Conservation (phyloP, 2,113 vertebrate species). For the Notechis scutatus region DNA sequence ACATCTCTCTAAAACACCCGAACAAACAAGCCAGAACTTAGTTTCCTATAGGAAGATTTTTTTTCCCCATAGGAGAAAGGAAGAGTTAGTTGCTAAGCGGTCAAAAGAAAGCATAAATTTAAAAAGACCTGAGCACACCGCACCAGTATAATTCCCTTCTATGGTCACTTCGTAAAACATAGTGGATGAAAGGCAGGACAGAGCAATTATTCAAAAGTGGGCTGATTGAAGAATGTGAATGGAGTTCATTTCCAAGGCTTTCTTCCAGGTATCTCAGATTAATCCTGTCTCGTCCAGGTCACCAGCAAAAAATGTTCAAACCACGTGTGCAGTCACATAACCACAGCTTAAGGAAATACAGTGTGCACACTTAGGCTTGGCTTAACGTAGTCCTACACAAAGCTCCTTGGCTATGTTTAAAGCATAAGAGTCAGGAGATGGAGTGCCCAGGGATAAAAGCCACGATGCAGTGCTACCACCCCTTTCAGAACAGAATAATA, state of each 20-base stretch:
- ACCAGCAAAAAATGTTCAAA: background rate
- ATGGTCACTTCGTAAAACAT: background rate
- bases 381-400: too few relatives aligned
- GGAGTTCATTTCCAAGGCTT: background rate
- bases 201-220: background rate
- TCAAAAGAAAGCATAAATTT: background rate
- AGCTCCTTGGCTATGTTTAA: too few relatives aligned
- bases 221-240: background rate
- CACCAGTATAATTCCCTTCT: background rate
- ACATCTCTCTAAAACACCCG: background rate
- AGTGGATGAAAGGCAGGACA: background rate
- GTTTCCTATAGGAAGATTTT: background rate
- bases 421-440: too few relatives aligned
- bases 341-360: background rate
- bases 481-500: too few relatives aligned
- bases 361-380: too few relatives aligned
- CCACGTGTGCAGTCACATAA: background rate
- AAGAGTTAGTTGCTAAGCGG: background rate
- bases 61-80: background rate
- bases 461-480: too few relatives aligned
- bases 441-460: too few relatives aligned
- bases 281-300: background rate
- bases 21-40: background rate
- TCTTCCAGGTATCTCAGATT: background rate
- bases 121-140: background rate